These are phyloP conservation scores for Griposia aprilina DNA, from an alignment of 2,888 invertebrate genomes.

Conservation along the genomic window DNA sequence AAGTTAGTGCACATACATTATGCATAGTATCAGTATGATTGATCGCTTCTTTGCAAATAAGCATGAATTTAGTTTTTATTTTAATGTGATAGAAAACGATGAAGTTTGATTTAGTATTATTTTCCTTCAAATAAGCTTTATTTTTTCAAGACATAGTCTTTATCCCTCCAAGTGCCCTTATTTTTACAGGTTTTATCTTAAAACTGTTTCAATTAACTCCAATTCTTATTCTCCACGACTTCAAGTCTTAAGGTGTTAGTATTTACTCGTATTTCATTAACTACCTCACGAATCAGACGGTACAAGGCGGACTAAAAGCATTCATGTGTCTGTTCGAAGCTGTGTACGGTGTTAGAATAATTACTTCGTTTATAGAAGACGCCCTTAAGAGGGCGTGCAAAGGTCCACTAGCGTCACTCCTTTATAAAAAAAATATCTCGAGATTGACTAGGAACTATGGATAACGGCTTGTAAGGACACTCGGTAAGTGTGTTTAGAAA, in stretches of 20 bases:
- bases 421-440: no score
- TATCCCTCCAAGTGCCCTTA: not conserved
- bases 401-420: no score
- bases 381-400: no score
- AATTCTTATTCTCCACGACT: slow-evolving; percentile 1
- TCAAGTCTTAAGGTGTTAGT: slow-evolving; percentile 14
- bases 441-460: no score
- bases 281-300: slow-evolving; percentile 40
- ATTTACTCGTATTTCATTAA: slow-evolving; percentile 43
- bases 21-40: slow-evolving; percentile 28
- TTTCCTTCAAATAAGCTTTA: not conserved
- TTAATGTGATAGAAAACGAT: not conserved
- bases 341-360: slow-evolving; percentile 58
- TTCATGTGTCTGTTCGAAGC: slow-evolving; percentile 58
- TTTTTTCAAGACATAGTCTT: not conserved
- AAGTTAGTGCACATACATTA: slow-evolving; percentile 23
- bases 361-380: slow-evolving; percentile 40
- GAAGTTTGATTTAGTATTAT: not conserved
- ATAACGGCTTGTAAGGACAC: no score
- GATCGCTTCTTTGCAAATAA: slow-evolving; percentile 24
- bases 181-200: not conserved
- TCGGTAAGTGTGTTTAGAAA: no score
- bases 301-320: slow-evolving; percentile 61
- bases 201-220: not conserved
- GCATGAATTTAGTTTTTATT: not conserved